phyloP scores from a whole-genome alignment of 2,113 vertebrate species.

The Chloebia gouldiae region DNA sequence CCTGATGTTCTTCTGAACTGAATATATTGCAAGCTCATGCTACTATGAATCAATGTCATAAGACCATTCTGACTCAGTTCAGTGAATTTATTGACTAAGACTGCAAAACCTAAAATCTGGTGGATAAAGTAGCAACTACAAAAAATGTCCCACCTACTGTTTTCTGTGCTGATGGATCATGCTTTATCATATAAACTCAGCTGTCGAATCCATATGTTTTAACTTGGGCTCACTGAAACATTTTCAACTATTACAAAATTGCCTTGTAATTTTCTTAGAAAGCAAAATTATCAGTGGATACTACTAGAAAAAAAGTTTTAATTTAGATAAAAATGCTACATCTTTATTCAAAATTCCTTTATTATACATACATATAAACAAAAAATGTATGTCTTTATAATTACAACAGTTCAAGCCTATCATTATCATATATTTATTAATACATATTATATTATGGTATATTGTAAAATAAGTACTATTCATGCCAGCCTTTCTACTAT shows the following conservation, averaged over 20 bases:
- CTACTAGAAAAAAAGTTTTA: background rate
- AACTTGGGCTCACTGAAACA: background rate
- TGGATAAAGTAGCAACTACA: background rate
- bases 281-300: background rate
- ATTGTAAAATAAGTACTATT: background rate
- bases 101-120: background rate
- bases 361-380: background rate
- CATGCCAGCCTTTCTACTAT: background rate
- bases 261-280: background rate
- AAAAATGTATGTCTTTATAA: background rate
- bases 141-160: background rate
- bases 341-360: background rate
- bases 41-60: slow-evolving; percentile 39
- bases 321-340: background rate
- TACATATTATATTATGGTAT: background rate
- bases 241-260: background rate
- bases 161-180: background rate
- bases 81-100: background rate
- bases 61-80: slow-evolving; percentile 37
- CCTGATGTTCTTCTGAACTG: background rate
- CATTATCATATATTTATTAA: background rate
- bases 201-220: background rate
- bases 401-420: background rate
- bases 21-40: background rate
- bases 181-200: background rate